phyloP scores from a whole-genome alignment of 2,797 vertebrate genomes.

The Acanthurus lineatus region DNA sequence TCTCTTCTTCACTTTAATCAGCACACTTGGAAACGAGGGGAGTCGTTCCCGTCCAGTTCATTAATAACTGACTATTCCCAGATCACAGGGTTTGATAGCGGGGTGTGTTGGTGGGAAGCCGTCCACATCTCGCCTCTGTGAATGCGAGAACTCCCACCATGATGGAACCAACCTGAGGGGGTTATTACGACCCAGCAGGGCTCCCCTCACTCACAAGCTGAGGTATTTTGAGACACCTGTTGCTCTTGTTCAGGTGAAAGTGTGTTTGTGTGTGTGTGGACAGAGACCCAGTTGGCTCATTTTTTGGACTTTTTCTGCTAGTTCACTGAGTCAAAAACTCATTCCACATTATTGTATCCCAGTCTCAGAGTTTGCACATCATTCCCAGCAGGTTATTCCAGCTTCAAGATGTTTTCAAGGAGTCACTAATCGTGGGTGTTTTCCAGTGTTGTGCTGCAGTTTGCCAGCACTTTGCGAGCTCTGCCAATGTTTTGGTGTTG shows the following conservation, averaged over 20 bases:
- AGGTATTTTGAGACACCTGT: conserved; percentile 69
- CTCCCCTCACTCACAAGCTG: conserved; percentile 20
- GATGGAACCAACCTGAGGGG: conserved; percentile 69
- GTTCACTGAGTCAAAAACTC: background rate
- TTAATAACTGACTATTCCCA: conserved; percentile 79
- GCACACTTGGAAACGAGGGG: conserved; percentile 71
- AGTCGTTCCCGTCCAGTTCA: conserved; percentile 77
- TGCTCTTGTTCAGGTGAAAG: conserved; percentile 68
- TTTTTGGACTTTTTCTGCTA: background rate
- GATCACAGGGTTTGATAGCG: conserved; percentile 73
- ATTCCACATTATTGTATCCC: background rate
- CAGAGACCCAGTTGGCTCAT: background rate
- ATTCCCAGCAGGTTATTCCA: conserved; percentile 49
- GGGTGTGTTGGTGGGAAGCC: conserved; percentile 56
- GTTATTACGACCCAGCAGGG: conserved; percentile 34
- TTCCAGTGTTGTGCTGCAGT: conserved; percentile 67
- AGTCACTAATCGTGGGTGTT: conserved; percentile 64
- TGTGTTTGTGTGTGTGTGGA: background rate
- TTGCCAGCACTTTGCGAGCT: conserved; percentile 54
- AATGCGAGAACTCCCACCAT: conserved; percentile 77
- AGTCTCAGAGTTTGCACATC: conserved; percentile 26
- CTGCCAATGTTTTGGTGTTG: conserved; percentile 76
- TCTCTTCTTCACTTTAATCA: conserved; percentile 78
- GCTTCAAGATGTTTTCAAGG: conserved; percentile 44
- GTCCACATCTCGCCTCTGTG: conserved; percentile 16